Base-by-base conservation (phyloP, 2,113 vertebrate genomes). In the Oplegnathus fasciatus region DNA sequence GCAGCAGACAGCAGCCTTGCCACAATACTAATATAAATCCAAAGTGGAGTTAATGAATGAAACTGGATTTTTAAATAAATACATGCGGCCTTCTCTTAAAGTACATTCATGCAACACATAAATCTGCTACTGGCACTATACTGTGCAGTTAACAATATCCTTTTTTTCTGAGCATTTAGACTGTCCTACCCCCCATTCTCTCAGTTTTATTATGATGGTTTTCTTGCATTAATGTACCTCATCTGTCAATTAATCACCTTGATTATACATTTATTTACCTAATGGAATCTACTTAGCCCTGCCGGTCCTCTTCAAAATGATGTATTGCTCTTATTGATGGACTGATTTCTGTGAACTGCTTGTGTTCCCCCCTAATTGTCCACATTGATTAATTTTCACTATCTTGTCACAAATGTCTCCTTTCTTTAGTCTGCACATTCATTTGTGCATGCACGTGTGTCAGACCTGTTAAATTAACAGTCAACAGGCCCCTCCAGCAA, bases 181-280 rank as follows among this genome's bases (percentile, higher is more conserved):
- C 28, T 18, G 18, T 28, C 40, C 46, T 28, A 11, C 14, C 34
- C 28, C 79, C 72, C 52, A 37, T 90, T 94, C 87, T 92, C 22
- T 0, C 74, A 75, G 83, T 91, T 86, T 57, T 69, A 80, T 89
- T 78, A 93, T 83, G 74, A 62, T 24, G 87, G 86, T 93, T 86
- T 83, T 72, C 72, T 90, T 92, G 78, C 89, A 94, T 94, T 88
- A 94, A 91, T 91, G 82, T 86, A 83, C 88, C 79, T 78, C 90
- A 86, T 93, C 88, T 92, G 86, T 95, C 93, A 95, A 95, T 95
- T 92, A 95, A 96, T 96, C 93, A 94, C 88, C 62, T 88, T 94
- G 92, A 96, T 96, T 95, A 93, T 86, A 90, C 88, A 91, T 95
- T 95, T 96, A 96, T 96, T 95, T 95, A 96, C 91, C 94, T 88